These are phyloP conservation scores for Papilio gigon DNA, from an alignment of 2,888 invertebrate species.

Conservation along the genomic window DNA sequence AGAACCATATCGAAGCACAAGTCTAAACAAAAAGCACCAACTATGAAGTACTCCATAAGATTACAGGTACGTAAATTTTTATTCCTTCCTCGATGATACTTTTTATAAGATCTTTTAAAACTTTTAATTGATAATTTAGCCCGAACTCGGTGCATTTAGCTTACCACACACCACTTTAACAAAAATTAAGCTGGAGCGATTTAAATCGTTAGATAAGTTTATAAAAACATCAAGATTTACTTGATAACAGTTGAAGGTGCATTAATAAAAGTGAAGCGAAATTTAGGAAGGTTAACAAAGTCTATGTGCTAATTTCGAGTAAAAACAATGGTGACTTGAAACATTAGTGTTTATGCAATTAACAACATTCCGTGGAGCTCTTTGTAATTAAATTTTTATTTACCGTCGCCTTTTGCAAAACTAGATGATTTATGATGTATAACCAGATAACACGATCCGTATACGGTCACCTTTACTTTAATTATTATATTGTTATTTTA, in stretches of 20 bases:
- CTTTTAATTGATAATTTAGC: conserved; percentile 42
- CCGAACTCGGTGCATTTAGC: conserved; percentile 38
- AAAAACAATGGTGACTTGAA: conserved; percentile 68
- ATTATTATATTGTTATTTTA: neutral
- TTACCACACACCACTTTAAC: conserved; percentile 49
- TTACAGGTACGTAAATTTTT: conserved; percentile 61
- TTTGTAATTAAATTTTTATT: conserved; percentile 30
- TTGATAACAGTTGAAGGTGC: conserved; percentile 55
- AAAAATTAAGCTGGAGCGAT: conserved; percentile 52
- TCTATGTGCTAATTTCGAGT: conserved; percentile 60
- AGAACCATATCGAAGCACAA: conserved; percentile 58
- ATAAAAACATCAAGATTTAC: conserved; percentile 67
- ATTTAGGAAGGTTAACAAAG: conserved; percentile 62
- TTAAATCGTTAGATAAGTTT: conserved; percentile 53
- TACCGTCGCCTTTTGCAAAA: conserved; percentile 7
- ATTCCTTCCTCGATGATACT: conserved; percentile 34
- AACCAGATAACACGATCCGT: neutral
- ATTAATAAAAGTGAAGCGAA: conserved; percentile 55
- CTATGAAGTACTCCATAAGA: conserved; percentile 64
- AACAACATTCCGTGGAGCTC: conserved; percentile 51
- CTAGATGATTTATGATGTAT: neutral
- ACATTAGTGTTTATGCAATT: conserved; percentile 52
- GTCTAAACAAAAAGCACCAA: conserved; percentile 54
- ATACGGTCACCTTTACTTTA: neutral
- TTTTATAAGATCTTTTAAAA: conserved; percentile 43